A percentile compares a stretch with the other conserved stretches of the same genome.
phyloP scores from a whole-genome alignment of 1,140 invertebrate genomes.

The Drosophila auraria region DNA sequence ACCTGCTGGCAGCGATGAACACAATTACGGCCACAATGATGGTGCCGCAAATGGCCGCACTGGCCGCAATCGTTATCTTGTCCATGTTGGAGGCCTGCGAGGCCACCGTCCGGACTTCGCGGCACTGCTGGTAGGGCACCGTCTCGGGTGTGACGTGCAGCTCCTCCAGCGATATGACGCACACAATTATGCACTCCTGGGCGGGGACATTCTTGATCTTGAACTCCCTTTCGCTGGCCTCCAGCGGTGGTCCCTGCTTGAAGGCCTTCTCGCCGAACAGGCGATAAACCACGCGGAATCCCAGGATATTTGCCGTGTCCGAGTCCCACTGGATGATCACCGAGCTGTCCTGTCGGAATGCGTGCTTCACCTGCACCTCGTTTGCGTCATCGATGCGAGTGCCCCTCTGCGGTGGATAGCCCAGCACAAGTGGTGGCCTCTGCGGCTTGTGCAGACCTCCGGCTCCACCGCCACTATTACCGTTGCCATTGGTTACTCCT shows the following conservation, averaged over 20 bases:
- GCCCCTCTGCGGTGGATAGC: slow-evolving; percentile 88
- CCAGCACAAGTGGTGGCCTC: slow-evolving; percentile 90
- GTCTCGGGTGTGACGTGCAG: slow-evolving; percentile 93
- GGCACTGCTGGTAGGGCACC: slow-evolving; percentile 94
- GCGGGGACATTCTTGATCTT: slow-evolving; percentile 96
- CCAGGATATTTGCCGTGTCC: slow-evolving; percentile 92
- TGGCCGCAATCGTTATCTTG: slow-evolving; percentile 96
- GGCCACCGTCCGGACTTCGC: slow-evolving; percentile 93
- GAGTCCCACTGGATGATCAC: slow-evolving; percentile 97
- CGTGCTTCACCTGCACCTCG: slow-evolving; percentile 94
- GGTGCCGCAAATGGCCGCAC: slow-evolving; percentile 96
- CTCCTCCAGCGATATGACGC: slow-evolving; percentile 95
- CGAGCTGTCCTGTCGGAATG: slow-evolving; percentile 93
- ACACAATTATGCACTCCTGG: slow-evolving; percentile 96
- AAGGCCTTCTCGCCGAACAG: slow-evolving; percentile 96
- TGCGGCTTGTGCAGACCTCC: slow-evolving; percentile 87
- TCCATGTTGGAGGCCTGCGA: slow-evolving; percentile 95
- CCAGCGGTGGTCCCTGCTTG: slow-evolving; percentile 94
- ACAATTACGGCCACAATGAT: slow-evolving; percentile 95
- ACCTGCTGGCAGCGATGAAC: slow-evolving; percentile 93
- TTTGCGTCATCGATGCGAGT: slow-evolving; percentile 87
- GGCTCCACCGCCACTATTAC: slow-evolving; percentile 54
- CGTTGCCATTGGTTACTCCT: slow-evolving; percentile 75
- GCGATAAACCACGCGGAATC: slow-evolving; percentile 95
- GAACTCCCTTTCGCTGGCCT: slow-evolving; percentile 94